phyloP scores from a whole-genome alignment of 2,113 vertebrate genomes.

The Atherinomorus stipes region DNA sequence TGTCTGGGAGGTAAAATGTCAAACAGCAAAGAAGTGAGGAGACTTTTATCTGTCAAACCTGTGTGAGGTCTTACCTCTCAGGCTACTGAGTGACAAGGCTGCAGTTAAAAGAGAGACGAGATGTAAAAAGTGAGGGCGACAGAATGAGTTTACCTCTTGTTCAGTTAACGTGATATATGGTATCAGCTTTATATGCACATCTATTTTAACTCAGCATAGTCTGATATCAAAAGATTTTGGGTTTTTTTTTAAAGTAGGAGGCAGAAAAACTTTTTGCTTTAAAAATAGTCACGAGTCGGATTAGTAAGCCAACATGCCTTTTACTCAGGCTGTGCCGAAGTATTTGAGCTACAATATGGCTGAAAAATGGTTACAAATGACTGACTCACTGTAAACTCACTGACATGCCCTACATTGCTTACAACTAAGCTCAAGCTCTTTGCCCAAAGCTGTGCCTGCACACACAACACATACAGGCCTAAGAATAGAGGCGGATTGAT shows the following conservation, averaged over 20 bases:
- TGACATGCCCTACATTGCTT: constrained; percentile 69
- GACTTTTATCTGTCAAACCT: constrained; percentile 75
- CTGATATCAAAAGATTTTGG: constrained; percentile 31
- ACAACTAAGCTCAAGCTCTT: constrained; percentile 74
- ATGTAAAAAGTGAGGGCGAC: constrained; percentile 65
- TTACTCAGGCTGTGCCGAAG: constrained; percentile 28
- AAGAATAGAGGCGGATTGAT: constrained; percentile 79
- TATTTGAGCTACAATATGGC: constrained; percentile 59
- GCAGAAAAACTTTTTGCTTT: constrained; percentile 27
- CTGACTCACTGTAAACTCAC: constrained; percentile 69
- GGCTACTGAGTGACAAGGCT: constrained; percentile 70
- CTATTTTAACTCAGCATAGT: constrained; percentile 52
- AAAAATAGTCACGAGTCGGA: constrained; percentile 44
- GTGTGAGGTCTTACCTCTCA: constrained; percentile 70
- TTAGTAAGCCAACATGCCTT: constrained; percentile 41
- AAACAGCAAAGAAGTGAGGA: constrained; percentile 71
- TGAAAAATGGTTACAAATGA: constrained; percentile 62
- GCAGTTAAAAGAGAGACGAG: constrained; percentile 64
- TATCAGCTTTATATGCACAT: constrained; percentile 52
- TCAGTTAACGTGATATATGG: constrained; percentile 56
- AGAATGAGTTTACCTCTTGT: constrained; percentile 76
- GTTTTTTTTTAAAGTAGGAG: background rate
- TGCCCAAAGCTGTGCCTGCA: constrained; percentile 67
- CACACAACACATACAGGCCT: constrained; percentile 72
- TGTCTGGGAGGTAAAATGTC: constrained; percentile 68